Conservation (phyloP, 2,797 vertebrate genomes). For the Pelodytes ibericus region DNA sequence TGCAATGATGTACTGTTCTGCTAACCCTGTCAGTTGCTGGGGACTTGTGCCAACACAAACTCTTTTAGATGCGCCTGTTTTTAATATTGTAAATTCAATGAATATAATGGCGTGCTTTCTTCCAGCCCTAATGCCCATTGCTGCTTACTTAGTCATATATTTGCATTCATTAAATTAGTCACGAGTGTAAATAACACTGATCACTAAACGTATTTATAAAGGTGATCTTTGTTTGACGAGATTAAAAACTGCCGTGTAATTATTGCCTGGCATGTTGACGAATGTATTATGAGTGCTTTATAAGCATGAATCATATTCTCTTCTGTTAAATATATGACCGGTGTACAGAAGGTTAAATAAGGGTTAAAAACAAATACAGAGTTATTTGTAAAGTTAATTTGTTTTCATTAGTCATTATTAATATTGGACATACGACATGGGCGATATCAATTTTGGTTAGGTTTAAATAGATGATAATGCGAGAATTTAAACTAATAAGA, state of each 20-base stretch:
- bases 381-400: no score
- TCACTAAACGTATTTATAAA: conserved; percentile 48
- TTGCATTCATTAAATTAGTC: conserved; percentile 48
- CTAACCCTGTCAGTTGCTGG: conserved; percentile 60
- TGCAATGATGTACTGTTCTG: conserved; percentile 63
- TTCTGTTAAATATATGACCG: no score
- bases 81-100: conserved; percentile 50
- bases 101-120: conserved; percentile 9
- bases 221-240: conserved; percentile 39
- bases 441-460: no score
- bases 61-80: conserved; percentile 57
- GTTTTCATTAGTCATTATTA: no score
- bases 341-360: no score
- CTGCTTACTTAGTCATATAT: conserved; percentile 18
- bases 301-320: no score
- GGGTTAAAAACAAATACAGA: no score
- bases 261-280: conserved; percentile 59
- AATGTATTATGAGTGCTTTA: conserved; percentile 58
- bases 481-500: no score
- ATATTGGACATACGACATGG: no score
- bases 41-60: conserved; percentile 49
- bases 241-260: conserved; percentile 7
- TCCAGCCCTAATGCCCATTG: conserved; percentile 16
- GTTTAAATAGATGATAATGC: no score
- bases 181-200: conserved; percentile 52